These are phyloP conservation scores for Lithophane leautieri DNA, from an alignment of 2,888 invertebrate species.

Conservation along the genomic window DNA sequence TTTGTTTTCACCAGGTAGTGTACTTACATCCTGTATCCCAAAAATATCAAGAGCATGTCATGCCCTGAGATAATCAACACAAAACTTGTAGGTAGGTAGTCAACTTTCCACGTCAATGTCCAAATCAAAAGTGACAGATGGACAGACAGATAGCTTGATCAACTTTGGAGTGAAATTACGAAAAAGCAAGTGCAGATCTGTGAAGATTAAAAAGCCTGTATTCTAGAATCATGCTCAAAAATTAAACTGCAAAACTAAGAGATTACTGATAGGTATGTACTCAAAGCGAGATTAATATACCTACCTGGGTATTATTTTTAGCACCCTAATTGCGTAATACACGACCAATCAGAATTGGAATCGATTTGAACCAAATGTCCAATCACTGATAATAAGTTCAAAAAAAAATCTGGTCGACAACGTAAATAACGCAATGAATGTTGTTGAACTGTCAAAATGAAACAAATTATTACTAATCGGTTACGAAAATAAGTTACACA, in stretches of 20 bases:
- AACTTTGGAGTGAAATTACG: constrained; percentile 10
- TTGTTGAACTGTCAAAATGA: no score
- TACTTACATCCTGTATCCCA: background rate
- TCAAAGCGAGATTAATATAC: background rate
- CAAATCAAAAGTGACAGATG: constrained; percentile 23
- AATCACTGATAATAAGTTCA: no score
- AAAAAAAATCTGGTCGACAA: no score
- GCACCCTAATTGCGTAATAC: no score
- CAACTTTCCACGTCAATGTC: constrained; percentile 9
- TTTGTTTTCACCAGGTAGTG: background rate
- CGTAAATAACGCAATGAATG: no score
- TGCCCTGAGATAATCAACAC: background rate
- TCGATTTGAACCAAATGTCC: no score
- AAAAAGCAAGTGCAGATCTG: background rate
- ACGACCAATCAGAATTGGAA: no score
- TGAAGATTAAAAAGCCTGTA: background rate
- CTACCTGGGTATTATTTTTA: background rate
- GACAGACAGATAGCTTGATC: constrained; percentile 13
- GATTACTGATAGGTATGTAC: no score
- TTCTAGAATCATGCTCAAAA: constrained; percentile 11
- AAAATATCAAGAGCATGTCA: background rate
- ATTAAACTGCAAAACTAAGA: background rate
- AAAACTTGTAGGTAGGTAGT: background rate
- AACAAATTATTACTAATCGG: no score
- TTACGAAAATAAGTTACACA: no score